A percentile compares a stretch with the other conserved stretches of the same genome.
These are phyloP conservation scores for Phylloscopus trochilus DNA, from an alignment of 2,113 vertebrate genomes.

Conservation along the genomic window DNA sequence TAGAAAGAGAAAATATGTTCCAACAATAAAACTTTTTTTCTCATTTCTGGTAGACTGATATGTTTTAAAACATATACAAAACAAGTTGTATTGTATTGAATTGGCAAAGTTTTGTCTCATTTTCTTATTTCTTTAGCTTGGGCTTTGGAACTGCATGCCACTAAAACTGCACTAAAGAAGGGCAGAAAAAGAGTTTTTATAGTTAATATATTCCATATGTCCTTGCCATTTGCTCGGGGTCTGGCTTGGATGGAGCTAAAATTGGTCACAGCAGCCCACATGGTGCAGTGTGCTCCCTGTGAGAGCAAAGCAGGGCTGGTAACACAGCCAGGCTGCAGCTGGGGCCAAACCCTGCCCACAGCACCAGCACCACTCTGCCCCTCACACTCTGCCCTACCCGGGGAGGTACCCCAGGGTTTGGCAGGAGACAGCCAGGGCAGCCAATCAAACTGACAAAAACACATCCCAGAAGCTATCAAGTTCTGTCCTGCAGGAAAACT, in stretches of 20 bases:
- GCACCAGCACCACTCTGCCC: neutral
- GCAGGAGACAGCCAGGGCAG: neutral
- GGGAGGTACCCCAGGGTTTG: neutral
- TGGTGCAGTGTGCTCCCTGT: neutral
- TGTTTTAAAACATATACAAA: neutral
- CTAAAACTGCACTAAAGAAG: neutral
- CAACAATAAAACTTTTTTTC: neutral
- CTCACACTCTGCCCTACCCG: accelerated
- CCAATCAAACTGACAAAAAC: accelerated
- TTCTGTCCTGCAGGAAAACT: neutral
- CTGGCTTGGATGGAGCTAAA: neutral
- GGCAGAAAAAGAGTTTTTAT: neutral
- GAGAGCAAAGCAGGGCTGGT: neutral
- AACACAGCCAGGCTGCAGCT: neutral
- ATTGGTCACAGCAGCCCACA: neutral
- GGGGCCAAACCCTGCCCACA: neutral
- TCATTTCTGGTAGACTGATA: neutral
- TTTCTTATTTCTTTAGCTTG: neutral
- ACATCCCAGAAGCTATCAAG: neutral
- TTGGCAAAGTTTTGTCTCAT: neutral
- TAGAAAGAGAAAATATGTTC: neutral
- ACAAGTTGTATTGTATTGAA: neutral
- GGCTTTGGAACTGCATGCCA: neutral
- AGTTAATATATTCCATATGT: neutral
- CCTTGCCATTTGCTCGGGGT: neutral